Conservation (phyloP, 2,113 vertebrate genomes). For the Probosciger aterrimus region DNA sequence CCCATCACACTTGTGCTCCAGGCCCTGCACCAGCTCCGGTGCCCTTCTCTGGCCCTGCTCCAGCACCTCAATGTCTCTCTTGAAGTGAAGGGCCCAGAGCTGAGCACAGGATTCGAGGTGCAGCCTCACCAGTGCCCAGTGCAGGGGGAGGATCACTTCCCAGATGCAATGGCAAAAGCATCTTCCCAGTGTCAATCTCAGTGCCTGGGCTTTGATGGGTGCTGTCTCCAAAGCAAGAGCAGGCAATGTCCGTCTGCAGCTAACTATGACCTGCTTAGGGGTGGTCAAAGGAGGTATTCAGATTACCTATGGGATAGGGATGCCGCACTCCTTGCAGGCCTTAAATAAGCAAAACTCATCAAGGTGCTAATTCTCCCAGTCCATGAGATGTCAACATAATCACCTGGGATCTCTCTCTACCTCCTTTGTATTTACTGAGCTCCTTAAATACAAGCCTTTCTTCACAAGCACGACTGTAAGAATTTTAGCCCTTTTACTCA, state of each 20-base stretch:
- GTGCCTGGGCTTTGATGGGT: rapidly evolving
- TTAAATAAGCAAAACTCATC: neutral
- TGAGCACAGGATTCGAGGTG: neutral
- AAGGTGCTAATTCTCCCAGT: neutral
- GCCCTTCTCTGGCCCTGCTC: neutral
- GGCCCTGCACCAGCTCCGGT: neutral
- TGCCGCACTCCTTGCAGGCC: neutral
- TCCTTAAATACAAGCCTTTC: neutral
- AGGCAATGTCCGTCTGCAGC: neutral
- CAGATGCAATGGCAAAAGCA: neutral
- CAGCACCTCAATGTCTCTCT: neutral
- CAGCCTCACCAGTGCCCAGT: neutral
- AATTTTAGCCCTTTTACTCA: neutral
- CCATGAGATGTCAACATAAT: neutral
- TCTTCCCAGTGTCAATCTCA: rapidly evolving
- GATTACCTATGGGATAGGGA: neutral
- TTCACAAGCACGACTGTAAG: neutral
- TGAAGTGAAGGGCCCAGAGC: neutral
- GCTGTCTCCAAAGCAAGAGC: neutral
- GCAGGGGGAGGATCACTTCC: neutral
- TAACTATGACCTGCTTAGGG: neutral
- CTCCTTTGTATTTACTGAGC: neutral
- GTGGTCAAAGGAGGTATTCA: neutral
- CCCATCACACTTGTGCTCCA: neutral
- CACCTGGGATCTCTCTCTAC: neutral